Evolutionary conservation across 2,113 vertebrate genomes (phyloP).

Genomic region (Corythornis cristatus): DNA sequence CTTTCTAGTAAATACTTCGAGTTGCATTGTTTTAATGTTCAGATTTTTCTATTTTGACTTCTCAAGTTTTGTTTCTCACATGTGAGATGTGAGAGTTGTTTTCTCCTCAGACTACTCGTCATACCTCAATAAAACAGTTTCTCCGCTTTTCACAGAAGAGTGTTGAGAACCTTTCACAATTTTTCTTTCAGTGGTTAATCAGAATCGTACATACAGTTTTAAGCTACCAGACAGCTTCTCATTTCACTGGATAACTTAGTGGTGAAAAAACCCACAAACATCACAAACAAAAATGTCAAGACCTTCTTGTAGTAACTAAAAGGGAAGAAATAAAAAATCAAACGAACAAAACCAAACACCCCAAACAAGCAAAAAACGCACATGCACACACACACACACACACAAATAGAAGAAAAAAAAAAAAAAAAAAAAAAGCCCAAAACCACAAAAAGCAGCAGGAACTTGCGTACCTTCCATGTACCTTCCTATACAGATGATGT

Average conservation of each 20-base stretch:
- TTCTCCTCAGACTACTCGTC: not conserved
- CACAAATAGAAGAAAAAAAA: too few relatives aligned
- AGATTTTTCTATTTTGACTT: constrained; percentile 3
- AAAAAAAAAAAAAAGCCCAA: not conserved
- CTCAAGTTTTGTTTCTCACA: not conserved
- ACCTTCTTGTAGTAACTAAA: not conserved
- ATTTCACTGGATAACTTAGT: not conserved
- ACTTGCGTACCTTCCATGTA: not conserved
- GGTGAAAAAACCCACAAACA: rapidly evolving
- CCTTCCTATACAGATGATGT: not conserved
- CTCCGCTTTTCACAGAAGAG: not conserved
- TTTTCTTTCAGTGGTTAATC: not conserved
- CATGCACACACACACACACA: too few relatives aligned
- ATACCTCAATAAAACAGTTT: not conserved
- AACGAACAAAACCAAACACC: too few relatives aligned
- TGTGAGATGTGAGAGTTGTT: not conserved
- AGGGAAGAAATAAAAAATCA: not conserved
- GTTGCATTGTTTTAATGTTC: not conserved
- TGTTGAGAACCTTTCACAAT: not conserved
- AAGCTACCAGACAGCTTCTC: not conserved
- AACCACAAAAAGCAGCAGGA: not conserved
- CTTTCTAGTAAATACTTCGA: not conserved
- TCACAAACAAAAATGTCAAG: not conserved
- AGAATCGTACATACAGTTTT: not conserved
- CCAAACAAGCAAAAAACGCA: too few relatives aligned